These are phyloP conservation scores for Acropora tenuis DNA, from an alignment of 64 coral and sea anemone genomes.

Conservation along the genomic window DNA sequence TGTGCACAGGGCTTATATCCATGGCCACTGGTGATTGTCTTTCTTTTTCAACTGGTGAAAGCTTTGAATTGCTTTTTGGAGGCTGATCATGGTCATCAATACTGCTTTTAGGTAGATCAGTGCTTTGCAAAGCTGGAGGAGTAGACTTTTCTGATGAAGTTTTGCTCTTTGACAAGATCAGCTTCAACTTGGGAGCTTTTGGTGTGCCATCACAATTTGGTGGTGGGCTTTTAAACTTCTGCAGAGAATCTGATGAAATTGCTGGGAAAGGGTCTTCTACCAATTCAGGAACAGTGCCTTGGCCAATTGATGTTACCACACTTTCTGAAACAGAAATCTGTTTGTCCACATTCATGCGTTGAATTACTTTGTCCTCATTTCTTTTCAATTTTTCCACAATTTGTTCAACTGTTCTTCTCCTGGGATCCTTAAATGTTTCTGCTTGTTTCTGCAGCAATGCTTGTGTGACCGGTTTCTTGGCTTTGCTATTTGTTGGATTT, in stretches of 20 bases:
- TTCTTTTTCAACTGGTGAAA: neutral
- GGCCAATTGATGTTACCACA: neutral
- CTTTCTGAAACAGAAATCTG: neutral
- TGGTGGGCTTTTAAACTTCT: neutral
- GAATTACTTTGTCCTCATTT: neutral
- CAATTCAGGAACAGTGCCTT: neutral
- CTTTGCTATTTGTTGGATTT: neutral
- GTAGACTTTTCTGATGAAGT: neutral
- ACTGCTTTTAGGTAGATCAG: neutral
- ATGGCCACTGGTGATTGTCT: conserved; percentile 21
- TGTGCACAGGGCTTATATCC: conserved; percentile 17
- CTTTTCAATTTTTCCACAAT: neutral
- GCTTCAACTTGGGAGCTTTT: conserved; percentile 34
- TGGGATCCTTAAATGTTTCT: neutral
- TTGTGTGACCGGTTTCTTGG: neutral
- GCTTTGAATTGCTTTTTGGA: neutral
- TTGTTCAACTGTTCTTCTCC: neutral
- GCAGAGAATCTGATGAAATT: neutral
- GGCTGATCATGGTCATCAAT: neutral
- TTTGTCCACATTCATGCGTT: neutral
- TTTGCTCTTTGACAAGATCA: conserved; percentile 19
- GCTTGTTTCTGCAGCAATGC: neutral
- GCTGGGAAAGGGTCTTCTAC: neutral
- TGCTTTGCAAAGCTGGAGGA: neutral
- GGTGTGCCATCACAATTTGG: neutral